Evolutionary conservation across 1,140 invertebrate species (phyloP).

Genomic region (Megathymus violae): DNA sequence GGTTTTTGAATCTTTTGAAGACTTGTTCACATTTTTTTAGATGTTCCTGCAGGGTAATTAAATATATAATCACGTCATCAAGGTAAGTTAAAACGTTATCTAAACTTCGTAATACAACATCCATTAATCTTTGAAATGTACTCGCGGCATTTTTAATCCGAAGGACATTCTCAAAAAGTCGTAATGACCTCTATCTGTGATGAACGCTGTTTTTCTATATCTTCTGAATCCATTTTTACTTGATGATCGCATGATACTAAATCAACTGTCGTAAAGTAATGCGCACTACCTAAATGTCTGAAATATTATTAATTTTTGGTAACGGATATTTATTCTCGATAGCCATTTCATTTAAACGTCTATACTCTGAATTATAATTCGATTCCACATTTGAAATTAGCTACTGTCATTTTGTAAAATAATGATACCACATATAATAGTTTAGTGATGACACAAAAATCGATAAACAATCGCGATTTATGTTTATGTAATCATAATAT

Average conservation of each 20-base stretch:
- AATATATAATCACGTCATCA: constrained; percentile 43
- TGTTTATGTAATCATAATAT: too few relatives aligned
- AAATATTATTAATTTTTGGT: too few relatives aligned
- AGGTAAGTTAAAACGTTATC: constrained; percentile 28
- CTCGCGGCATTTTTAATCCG: constrained; percentile 24
- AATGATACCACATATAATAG: too few relatives aligned
- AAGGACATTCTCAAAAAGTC: constrained; percentile 53
- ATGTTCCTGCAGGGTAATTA: constrained; percentile 45
- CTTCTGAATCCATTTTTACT: constrained; percentile 56
- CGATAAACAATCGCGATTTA: too few relatives aligned
- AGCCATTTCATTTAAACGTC: too few relatives aligned
- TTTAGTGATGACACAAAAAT: too few relatives aligned
- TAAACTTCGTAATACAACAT: too few relatives aligned
- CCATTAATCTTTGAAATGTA: not conserved
- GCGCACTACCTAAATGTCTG: constrained; percentile 15
- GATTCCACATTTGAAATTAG: too few relatives aligned
- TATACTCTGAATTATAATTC: too few relatives aligned
- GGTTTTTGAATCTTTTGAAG: constrained; percentile 46
- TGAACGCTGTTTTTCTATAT: constrained; percentile 70
- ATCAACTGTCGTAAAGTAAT: constrained; percentile 52
- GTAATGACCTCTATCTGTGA: constrained; percentile 49
- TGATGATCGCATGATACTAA: constrained; percentile 75
- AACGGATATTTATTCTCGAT: too few relatives aligned
- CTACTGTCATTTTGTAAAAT: too few relatives aligned
- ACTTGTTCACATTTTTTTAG: constrained; percentile 53